Percentiles rank a stretch among this genome's conserved stretches.
Evolutionary conservation across 2,113 vertebrate species (phyloP).

Genomic region (Mastomys natalensis): DNA sequence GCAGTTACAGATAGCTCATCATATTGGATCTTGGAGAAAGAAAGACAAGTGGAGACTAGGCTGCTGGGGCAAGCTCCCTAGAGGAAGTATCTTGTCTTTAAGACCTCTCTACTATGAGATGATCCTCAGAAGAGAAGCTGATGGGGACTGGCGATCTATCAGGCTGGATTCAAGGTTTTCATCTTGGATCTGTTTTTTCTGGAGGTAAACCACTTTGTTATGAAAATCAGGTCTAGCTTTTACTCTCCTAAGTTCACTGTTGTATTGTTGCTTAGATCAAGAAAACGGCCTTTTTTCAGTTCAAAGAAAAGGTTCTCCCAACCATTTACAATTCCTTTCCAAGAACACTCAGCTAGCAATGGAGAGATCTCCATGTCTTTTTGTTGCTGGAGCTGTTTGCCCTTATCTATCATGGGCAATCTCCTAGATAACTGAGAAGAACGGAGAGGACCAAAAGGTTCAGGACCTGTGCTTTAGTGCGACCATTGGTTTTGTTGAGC

Average conservation of each 20-base stretch:
- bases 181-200: constrained; percentile 37
- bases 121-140: neutral
- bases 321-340: neutral
- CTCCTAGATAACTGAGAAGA: neutral
- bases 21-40: neutral
- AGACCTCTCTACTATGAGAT: neutral
- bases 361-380: neutral
- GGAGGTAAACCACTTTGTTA: neutral
- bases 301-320: neutral
- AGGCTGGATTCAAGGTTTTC: constrained; percentile 13
- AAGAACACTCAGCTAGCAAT: neutral
- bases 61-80: neutral
- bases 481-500: constrained; percentile 8
- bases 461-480: neutral
- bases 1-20: neutral
- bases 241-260: neutral
- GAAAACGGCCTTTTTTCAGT: constrained; percentile 41
- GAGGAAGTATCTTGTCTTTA: neutral
- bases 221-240: constrained; percentile 16
- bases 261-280: neutral
- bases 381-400: neutral
- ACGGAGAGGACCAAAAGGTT: neutral
- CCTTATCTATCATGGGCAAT: neutral
- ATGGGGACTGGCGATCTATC: neutral
- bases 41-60: neutral